phyloP scores from a whole-genome alignment of 2,888 invertebrate genomes.

The Habroteleia sp. region DNA sequence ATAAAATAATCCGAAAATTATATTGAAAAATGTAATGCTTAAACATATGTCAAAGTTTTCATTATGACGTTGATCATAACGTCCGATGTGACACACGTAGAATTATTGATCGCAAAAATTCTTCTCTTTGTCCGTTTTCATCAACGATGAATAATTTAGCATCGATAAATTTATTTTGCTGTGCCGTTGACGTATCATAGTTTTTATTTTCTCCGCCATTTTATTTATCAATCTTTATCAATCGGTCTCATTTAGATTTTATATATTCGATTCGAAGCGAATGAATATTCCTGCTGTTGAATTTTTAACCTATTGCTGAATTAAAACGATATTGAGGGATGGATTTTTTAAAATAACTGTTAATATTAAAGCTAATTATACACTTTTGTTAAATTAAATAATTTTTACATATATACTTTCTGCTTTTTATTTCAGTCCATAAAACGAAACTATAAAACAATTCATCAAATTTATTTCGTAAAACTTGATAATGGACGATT shows the following conservation, averaged over 20 bases:
- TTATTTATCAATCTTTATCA: conserved; percentile 59
- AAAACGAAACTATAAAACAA: no score
- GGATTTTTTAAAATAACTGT: no score
- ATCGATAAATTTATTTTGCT: conserved; percentile 57
- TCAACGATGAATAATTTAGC: conserved; percentile 61
- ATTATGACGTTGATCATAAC: conserved; percentile 52
- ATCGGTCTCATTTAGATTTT: conserved; percentile 52
- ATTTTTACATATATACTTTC: no score
- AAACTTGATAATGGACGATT: no score
- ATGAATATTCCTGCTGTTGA: conserved; percentile 36
- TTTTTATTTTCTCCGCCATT: conserved; percentile 49
- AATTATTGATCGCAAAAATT: conserved; percentile 61
- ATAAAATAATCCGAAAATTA: no score
- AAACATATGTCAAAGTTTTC: no score
- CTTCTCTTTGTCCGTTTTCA: conserved; percentile 53
- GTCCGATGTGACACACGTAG: conserved; percentile 41
- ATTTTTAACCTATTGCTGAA: conserved; percentile 23
- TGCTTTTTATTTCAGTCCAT: no score
- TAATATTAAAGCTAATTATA: no score
- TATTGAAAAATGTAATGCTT: no score
- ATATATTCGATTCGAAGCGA: conserved; percentile 33
- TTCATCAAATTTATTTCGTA: no score
- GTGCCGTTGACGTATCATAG: conserved; percentile 37
- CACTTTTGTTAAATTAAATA: no score
- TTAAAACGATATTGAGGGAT: conserved; percentile 20